Evolutionary conservation across 92 coral and sea anemone species (phyloP), one percentile per base, ranked within the genome.

Genomic region (Diadumene lineata): DNA sequence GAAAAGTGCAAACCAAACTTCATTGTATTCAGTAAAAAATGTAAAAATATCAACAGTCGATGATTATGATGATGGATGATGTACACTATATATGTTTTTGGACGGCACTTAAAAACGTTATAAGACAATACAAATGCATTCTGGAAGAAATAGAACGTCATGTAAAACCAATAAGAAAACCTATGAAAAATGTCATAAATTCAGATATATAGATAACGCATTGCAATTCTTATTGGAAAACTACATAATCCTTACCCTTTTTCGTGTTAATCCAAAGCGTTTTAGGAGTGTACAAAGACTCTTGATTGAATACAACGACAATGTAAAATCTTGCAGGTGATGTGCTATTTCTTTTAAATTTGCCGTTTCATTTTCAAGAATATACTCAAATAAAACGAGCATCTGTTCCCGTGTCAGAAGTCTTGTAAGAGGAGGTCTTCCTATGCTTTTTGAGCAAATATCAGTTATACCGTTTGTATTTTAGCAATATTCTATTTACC

Each of bases 331-430:
- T 10, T 10, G 44, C 50, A 80, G 31, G 50, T 80, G 72, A 16
- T 56, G 60, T 31, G 71, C 72, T 73, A 80, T 43, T 29, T 80
- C 72, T 24, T 29, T 69, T 38, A 50, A 33, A 53, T 77, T 66
- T 30, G 80, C n/a, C 7, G 84, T 79, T 18, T 46, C 33, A 17
- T 72, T 60, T 2, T 48, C 43, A n/a, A 73, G 62, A 24, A 75
- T 43, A 34, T 34, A 81, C 56, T 75, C 86, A 67, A 58, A 56
- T 3, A 82, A 48, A 11, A 82, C 81, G 30, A 82, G 29, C 17
- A 34, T 66, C 46, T 83, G 88, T 22, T 70, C 69, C 75, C 80
- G 77, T 13, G 88, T 62, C 76, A 83, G 24, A 34, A 83, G 50
- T 19, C 83, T 69, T 24, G 79, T 70, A 25, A 83, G 69, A 50